These are phyloP conservation scores for Ptyas mucosa DNA, from an alignment of 2,113 vertebrate genomes.

Conservation along the genomic window DNA sequence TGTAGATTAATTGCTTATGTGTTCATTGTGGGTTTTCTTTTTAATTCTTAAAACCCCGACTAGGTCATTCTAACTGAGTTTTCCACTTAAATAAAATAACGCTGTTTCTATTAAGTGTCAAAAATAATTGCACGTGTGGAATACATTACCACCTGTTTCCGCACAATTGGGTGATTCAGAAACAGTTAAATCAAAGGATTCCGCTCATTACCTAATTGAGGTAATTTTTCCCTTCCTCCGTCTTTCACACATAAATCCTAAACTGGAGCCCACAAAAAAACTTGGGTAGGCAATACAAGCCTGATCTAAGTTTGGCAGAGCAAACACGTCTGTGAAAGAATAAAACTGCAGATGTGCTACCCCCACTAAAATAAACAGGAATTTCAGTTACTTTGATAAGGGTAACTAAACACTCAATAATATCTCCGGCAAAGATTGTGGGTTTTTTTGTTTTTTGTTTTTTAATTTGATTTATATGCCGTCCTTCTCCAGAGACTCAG, in stretches of 20 bases:
- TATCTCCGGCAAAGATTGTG: background rate
- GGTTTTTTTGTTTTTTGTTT: too few species aligned
- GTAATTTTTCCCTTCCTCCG: background rate
- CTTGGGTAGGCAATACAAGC: background rate
- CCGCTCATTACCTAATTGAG: background rate
- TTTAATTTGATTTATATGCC: too few species aligned
- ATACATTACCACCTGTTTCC: background rate
- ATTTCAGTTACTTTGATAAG: background rate
- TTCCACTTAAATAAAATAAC: slow-evolving; percentile 1
- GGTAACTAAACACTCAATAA: background rate
- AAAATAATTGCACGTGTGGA: background rate
- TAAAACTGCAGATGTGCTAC: background rate
- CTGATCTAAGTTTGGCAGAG: background rate
- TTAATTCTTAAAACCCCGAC: background rate
- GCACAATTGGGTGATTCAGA: slow-evolving; percentile 1
- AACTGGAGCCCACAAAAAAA: background rate
- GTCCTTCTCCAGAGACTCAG: too few species aligned
- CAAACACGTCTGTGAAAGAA: background rate
- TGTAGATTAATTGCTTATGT: background rate
- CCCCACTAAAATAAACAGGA: background rate
- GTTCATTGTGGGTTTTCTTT: background rate
- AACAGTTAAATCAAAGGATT: slow-evolving; percentile 3
- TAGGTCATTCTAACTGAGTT: background rate
- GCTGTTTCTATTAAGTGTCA: slow-evolving; percentile 4
- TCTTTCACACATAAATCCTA: background rate